Percentiles rank a stretch among this genome's conserved stretches.
Evolutionary conservation across 2,888 invertebrate species (phyloP).

Genomic region (Sylvicola fuscatus): DNA sequence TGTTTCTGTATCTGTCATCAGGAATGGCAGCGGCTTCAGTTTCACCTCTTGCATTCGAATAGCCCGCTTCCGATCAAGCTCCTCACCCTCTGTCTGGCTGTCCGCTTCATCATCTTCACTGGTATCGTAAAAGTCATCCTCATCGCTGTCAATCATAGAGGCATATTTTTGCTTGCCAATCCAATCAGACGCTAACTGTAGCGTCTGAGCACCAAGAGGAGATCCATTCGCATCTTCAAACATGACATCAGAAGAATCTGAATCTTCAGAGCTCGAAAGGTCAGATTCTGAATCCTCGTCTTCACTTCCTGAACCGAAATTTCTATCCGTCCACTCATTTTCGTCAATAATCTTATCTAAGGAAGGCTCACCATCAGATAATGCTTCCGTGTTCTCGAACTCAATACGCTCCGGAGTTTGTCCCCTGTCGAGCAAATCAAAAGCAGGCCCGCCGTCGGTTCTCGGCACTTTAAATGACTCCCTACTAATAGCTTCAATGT

Average conservation of each 20-base stretch:
- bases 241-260: conserved; percentile 38
- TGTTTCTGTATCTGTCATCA: conserved; percentile 45
- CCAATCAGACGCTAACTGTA: conserved; percentile 47
- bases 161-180: conserved; percentile 33
- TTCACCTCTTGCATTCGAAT: conserved; percentile 45
- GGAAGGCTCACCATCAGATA: conserved; percentile 39
- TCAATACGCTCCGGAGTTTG: conserved; percentile 62
- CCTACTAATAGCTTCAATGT: conserved; percentile 3
- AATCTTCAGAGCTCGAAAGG: conserved; percentile 33
- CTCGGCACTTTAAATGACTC: conserved; percentile 4
- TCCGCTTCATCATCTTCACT: conserved; percentile 39
- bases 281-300: conserved; percentile 41
- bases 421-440: conserved; percentile 25
- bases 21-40: conserved; percentile 35
- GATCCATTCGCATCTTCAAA: conserved; percentile 46
- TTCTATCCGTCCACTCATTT: conserved; percentile 89
- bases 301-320: conserved; percentile 63
- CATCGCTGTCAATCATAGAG: conserved; percentile 24
- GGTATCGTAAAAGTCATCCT: conserved; percentile 22
- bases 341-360: conserved; percentile 67
- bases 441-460: conserved; percentile 16
- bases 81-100: conserved; percentile 55
- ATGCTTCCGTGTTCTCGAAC: conserved; percentile 49
- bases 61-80: conserved; percentile 40
- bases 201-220: conserved; percentile 33